Evolutionary conservation across 2,113 vertebrate genomes (phyloP).

Genomic region (Melanostigma gelatinosum): DNA sequence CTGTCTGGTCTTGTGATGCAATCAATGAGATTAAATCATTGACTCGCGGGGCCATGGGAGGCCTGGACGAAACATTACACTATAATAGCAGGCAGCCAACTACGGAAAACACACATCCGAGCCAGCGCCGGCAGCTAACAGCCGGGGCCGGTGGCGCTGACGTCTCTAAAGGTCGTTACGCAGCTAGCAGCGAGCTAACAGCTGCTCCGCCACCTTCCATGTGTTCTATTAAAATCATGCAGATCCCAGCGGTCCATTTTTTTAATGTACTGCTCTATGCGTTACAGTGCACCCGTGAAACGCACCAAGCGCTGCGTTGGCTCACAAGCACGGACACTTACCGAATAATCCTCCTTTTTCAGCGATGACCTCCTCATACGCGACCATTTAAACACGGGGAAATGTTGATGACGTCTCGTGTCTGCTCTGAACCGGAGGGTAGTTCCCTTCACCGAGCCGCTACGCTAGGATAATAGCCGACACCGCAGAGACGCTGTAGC

Average conservation of each 20-base stretch:
- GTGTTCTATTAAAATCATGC: constrained; percentile 72
- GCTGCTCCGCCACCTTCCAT: constrained; percentile 77
- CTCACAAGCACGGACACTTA: constrained; percentile 58
- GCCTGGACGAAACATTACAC: constrained; percentile 71
- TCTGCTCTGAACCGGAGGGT: constrained; percentile 76
- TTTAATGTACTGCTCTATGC: neutral
- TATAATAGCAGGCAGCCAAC: constrained; percentile 45
- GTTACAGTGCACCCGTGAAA: constrained; percentile 21
- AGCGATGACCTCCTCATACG: constrained; percentile 84
- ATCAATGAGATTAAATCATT: constrained; percentile 79
- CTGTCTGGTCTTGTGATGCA: constrained; percentile 76
- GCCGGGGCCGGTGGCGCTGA: constrained; percentile 58
- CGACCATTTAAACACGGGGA: constrained; percentile 86
- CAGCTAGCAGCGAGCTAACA: constrained; percentile 70
- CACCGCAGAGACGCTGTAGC: constrained; percentile 61
- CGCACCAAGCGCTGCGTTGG: neutral
- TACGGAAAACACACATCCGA: constrained; percentile 64
- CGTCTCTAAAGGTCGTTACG: constrained; percentile 77
- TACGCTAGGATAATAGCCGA: constrained; percentile 73
- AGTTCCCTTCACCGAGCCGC: constrained; percentile 76
- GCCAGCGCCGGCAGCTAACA: constrained; percentile 68
- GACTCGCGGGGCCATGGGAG: constrained; percentile 67
- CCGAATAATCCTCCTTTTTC: constrained; percentile 73
- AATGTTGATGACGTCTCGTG: constrained; percentile 88
- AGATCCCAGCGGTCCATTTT: constrained; percentile 50